Evolutionary conservation across 2,113 vertebrate genomes (phyloP).

Genomic region (Galeopterus variegatus): DNA sequence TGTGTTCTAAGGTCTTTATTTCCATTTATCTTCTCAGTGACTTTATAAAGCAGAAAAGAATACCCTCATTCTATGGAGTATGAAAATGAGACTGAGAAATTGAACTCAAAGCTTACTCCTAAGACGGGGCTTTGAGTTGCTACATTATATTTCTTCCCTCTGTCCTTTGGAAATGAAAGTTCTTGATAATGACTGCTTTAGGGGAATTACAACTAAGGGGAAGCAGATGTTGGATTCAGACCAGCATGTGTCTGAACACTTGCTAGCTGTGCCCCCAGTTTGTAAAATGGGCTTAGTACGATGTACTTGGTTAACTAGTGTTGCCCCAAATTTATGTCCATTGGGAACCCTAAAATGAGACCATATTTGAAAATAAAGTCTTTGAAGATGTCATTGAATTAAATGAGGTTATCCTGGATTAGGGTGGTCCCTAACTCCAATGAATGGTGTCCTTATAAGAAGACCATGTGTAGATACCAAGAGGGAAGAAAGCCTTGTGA

Average conservation of each 20-base stretch:
- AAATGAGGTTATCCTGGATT: neutral
- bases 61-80: too few species aligned
- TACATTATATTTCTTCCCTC: rapidly evolving
- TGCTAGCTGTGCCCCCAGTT: neutral
- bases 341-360: neutral
- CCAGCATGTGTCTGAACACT: rapidly evolving
- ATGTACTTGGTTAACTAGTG: neutral
- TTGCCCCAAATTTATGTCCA: neutral
- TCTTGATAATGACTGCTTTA: rapidly evolving
- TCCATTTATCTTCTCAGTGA: neutral
- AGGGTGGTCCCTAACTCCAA: neutral
- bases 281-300: neutral
- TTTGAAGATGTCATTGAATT: neutral
- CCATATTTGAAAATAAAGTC: neutral
- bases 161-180: neutral
- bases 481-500: rapidly evolving
- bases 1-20: neutral
- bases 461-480: neutral
- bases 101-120: neutral
- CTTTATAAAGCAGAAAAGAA: neutral
- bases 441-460: neutral
- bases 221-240: neutral
- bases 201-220: too few species aligned
- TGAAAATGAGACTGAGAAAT: neutral
- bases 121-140: neutral